phyloP scores from a whole-genome alignment of 2,888 invertebrate genomes.

The Barypeithes pellucidus region DNA sequence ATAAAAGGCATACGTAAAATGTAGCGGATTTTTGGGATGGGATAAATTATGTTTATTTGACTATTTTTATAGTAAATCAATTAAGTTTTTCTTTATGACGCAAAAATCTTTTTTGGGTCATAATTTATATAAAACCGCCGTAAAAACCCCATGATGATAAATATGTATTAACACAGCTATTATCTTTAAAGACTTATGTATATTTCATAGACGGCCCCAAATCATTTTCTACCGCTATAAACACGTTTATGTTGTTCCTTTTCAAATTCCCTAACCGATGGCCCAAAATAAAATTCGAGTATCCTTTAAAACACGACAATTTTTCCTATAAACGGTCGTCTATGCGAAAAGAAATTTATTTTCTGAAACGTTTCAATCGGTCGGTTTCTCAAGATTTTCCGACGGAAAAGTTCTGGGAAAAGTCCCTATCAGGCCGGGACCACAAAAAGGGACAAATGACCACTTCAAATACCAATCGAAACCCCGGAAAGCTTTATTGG shows the following conservation, averaged over 20 bases:
- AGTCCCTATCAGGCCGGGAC: conserved; percentile 35
- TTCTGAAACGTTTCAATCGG: conserved; percentile 40
- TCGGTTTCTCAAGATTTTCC: conserved; percentile 32
- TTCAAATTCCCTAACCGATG: background rate
- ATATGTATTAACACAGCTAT: too few relatives aligned
- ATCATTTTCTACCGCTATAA: background rate
- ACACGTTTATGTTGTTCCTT: background rate
- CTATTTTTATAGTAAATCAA: too few relatives aligned
- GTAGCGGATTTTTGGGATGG: too few relatives aligned
- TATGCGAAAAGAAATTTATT: conserved; percentile 28
- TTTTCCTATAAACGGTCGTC: conserved; percentile 28
- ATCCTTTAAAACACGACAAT: conserved; percentile 13
- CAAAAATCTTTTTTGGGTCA: too few relatives aligned
- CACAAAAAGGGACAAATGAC: conserved; percentile 48
- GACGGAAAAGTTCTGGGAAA: conserved; percentile 30
- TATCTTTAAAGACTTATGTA: background rate
- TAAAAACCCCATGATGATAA: too few relatives aligned
- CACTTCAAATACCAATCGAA: conserved; percentile 42
- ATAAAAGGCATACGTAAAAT: too few relatives aligned
- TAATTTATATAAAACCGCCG: too few relatives aligned
- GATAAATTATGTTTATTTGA: too few relatives aligned
- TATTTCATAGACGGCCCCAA: background rate
- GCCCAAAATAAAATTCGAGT: conserved; percentile 3
- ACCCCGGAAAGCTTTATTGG: conserved; percentile 46
- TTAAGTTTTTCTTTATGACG: too few relatives aligned